Conservation (phyloP, 2,113 vertebrate genomes). For the Phylloscopus trochiloides region DNA sequence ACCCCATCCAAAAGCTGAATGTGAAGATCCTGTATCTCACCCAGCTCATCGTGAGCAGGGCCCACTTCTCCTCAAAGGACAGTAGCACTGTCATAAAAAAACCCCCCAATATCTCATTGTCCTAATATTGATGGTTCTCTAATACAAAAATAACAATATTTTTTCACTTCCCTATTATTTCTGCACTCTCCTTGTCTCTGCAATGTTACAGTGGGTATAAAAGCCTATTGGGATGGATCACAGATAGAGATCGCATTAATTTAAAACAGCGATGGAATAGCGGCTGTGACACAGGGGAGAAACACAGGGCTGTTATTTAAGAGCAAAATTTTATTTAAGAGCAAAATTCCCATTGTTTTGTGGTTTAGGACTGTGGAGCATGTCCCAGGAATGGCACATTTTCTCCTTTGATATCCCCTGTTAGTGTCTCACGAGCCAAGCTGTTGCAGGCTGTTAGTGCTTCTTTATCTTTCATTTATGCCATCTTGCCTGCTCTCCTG, state of each 20-base stretch:
- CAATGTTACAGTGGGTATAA: background rate
- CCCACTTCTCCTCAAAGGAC: background rate
- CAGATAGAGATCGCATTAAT: background rate
- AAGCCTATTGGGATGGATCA: background rate
- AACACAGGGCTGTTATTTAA: background rate
- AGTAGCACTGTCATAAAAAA: background rate
- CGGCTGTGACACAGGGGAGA: background rate
- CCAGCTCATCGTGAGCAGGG: background rate
- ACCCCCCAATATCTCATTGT: background rate
- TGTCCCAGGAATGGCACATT: background rate
- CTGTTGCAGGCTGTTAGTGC: constrained; percentile 12
- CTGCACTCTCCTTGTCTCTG: background rate
- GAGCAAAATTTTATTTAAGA: background rate
- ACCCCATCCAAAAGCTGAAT: background rate
- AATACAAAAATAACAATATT: background rate
- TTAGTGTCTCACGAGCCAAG: background rate
- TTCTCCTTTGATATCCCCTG: background rate
- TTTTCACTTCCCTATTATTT: background rate
- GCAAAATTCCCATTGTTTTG: background rate
- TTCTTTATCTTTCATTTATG: constrained; percentile 54
- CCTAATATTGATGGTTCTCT: background rate
- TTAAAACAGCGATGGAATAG: background rate
- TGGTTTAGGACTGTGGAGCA: background rate
- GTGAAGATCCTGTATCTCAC: background rate
- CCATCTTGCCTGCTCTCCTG: constrained; percentile 29